phyloP scores from a whole-genome alignment of 2,797 vertebrate genomes.

The Iguana delicatissima region DNA sequence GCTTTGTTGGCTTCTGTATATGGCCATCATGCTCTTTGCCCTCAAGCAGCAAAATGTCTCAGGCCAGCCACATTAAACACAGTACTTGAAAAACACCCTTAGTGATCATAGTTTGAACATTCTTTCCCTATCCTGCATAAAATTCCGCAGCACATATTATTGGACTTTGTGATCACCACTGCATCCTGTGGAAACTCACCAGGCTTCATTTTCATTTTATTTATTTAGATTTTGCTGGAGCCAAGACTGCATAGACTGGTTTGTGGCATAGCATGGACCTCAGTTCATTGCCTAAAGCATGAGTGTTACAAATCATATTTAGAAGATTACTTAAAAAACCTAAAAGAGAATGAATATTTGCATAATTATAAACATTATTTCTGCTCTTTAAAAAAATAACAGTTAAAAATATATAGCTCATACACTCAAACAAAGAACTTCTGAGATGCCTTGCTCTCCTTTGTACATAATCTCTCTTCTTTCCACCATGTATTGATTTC shows the following conservation, averaged over 20 bases:
- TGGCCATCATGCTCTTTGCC: not conserved
- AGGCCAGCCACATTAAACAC: not conserved
- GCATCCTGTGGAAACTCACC: not conserved
- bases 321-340: not conserved
- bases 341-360: conserved; percentile 11
- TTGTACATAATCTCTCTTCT: conserved; percentile 28
- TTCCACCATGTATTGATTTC: conserved; percentile 2
- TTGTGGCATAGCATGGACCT: not conserved
- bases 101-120: not conserved
- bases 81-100: not conserved
- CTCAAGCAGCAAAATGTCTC: not conserved
- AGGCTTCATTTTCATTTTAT: not conserved
- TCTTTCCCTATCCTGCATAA: not conserved
- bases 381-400: conserved; percentile 59
- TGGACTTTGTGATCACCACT: not conserved
- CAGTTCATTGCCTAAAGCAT: not conserved
- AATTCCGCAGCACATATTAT: not conserved
- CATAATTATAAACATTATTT: conserved; percentile 13
- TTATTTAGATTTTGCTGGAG: not conserved
- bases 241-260: not conserved
- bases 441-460: conserved; percentile 59
- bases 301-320: conserved; percentile 1
- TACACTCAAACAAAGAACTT: conserved; percentile 51
- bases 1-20: not conserved
- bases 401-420: conserved; percentile 55